phyloP scores from a whole-genome alignment of 2,797 vertebrate genomes.

The Podargus strigoides region DNA sequence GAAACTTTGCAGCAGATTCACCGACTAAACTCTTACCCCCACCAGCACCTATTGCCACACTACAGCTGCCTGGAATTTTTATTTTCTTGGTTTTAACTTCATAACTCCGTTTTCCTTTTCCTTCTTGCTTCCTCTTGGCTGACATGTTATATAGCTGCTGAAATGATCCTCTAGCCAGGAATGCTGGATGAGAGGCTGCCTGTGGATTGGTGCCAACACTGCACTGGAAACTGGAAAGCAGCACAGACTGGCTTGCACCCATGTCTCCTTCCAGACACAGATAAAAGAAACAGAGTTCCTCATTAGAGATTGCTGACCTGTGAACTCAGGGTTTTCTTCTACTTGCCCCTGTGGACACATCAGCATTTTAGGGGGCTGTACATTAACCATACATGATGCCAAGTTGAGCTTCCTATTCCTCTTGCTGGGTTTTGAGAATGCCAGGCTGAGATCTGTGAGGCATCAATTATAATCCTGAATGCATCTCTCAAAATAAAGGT shows the following conservation, averaged over 20 bases:
- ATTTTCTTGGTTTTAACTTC: slow-evolving; percentile 51
- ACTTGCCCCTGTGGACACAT: neutral
- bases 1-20: neutral
- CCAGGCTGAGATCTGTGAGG: neutral
- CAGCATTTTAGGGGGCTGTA: neutral
- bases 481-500: neutral
- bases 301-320: neutral
- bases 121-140: slow-evolving; percentile 64
- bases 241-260: slow-evolving; percentile 4
- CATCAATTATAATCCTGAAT: neutral
- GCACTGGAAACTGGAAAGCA: slow-evolving; percentile 49
- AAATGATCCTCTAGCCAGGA: slow-evolving; percentile 59
- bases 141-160: slow-evolving; percentile 43
- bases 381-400: neutral
- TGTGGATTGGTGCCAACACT: slow-evolving; percentile 37
- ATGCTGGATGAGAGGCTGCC: slow-evolving; percentile 61
- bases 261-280: neutral
- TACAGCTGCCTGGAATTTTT: slow-evolving; percentile 39
- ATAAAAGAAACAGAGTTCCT: neutral
- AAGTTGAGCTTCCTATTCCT: neutral
- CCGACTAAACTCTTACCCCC: neutral
- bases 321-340: neutral
- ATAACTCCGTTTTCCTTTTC: slow-evolving; percentile 35
- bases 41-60: neutral
- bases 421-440: neutral